These are phyloP conservation scores for Oryzaephilus surinamensis DNA, from an alignment of 1,140 invertebrate genomes.

Conservation along the genomic window DNA sequence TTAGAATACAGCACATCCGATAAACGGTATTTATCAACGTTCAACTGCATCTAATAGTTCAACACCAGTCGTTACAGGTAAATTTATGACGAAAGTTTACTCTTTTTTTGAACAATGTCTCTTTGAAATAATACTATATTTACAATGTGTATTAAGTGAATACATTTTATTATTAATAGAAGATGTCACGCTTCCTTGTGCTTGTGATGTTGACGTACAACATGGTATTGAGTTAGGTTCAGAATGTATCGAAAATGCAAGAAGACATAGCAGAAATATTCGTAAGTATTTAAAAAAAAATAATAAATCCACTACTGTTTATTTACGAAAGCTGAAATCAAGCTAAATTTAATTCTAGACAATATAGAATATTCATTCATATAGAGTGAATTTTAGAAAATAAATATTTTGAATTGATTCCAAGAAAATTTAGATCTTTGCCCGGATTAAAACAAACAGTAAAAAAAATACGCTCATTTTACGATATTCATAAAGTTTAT, in stretches of 20 bases:
- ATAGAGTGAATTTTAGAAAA: too few species aligned
- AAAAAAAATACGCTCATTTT: too few species aligned
- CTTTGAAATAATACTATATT: conserved; percentile 8
- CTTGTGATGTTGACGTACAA: conserved; percentile 33
- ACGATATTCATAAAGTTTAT: too few species aligned
- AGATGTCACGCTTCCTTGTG: conserved; percentile 2
- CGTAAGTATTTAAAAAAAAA: conserved; percentile 15
- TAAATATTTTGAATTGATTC: too few species aligned
- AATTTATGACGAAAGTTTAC: too few species aligned
- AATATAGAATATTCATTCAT: too few species aligned
- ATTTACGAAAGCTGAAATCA: too few species aligned
- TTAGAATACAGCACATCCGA: conserved; percentile 78
- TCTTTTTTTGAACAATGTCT: conserved; percentile 17
- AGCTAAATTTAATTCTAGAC: too few species aligned
- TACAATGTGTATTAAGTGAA: background rate
- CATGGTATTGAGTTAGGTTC: conserved; percentile 51
- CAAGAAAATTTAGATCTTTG: too few species aligned
- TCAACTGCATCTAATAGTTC: conserved; percentile 32
- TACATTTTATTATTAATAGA: background rate
- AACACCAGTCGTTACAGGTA: conserved; percentile 14
- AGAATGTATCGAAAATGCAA: conserved; percentile 44
- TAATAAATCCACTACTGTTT: too few species aligned
- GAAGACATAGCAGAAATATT: conserved; percentile 20
- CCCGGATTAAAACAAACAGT: too few species aligned
- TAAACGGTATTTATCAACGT: conserved; percentile 69